Evolutionary conservation across 2,113 vertebrate species (phyloP).

Genomic region (Psilopsiagon aymara): DNA sequence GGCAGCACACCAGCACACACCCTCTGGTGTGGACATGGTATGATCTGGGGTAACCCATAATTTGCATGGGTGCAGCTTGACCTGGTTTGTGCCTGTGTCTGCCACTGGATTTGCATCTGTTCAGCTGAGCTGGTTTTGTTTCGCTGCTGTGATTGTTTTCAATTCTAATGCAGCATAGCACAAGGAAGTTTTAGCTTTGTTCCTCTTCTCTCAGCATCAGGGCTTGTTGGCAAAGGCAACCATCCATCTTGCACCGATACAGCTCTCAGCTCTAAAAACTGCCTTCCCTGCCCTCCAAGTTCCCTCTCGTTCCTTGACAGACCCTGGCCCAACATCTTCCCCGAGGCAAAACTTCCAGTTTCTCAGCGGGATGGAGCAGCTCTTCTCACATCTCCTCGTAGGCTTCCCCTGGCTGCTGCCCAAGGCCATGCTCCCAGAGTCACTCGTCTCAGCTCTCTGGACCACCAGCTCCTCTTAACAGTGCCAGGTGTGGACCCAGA

Average conservation of each 20-base stretch:
- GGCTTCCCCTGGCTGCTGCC: background rate
- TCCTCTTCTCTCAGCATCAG: background rate
- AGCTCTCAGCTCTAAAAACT: rapidly evolving
- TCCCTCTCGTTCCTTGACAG: background rate
- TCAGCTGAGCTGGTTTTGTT: slow-evolving; percentile 60
- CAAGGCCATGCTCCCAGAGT: rapidly evolving
- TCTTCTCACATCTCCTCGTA: background rate
- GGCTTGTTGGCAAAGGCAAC: background rate
- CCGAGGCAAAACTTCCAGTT: background rate
- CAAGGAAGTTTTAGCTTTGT: background rate
- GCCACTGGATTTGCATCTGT: slow-evolving; percentile 50
- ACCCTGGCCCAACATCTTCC: background rate
- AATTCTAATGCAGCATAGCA: background rate
- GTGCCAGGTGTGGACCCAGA: too few species aligned
- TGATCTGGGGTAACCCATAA: background rate
- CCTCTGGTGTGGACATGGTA: background rate
- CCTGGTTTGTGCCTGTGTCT: slow-evolving; percentile 42
- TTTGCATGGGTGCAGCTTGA: slow-evolving; percentile 57
- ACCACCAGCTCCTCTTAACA: background rate
- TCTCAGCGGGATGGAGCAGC: background rate
- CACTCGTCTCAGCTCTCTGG: background rate
- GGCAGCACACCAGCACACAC: background rate
- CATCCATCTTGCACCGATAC: rapidly evolving
- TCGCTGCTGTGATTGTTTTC: slow-evolving; percentile 19
- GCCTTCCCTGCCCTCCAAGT: background rate